Conservation (phyloP, 2,113 vertebrate species). For the Psephotus haematonotus region DNA sequence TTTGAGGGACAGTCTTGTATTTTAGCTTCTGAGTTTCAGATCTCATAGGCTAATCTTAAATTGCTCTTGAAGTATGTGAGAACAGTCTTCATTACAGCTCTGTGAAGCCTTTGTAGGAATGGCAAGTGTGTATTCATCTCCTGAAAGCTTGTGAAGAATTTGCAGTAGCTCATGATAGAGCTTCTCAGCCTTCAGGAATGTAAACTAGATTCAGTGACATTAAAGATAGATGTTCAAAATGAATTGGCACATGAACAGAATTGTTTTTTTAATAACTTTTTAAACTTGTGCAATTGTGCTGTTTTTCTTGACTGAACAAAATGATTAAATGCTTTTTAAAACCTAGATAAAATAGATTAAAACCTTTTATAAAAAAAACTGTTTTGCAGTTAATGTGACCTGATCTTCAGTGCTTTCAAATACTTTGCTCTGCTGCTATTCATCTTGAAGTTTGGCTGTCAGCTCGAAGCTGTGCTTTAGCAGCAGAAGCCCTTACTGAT, state of each 20-base stretch:
- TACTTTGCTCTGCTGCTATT: not conserved
- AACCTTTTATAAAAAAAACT: not conserved
- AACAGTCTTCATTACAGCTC: constrained; percentile 20
- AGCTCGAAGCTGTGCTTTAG: not conserved
- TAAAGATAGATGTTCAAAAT: constrained; percentile 27
- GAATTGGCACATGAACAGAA: not conserved
- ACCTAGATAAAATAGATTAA: not conserved
- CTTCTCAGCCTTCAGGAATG: constrained; percentile 39
- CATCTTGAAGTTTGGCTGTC: not conserved
- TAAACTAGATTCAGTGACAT: constrained; percentile 51
- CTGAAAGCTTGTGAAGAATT: constrained; percentile 54
- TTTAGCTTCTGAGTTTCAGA: not conserved
- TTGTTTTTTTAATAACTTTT: not conserved
- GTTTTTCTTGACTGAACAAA: constrained; percentile 4
- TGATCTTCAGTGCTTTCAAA: not conserved
- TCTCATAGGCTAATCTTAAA: not conserved
- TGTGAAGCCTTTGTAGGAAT: constrained; percentile 34
- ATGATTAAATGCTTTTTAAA: not conserved
- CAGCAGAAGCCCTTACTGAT: not conserved
- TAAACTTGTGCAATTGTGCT: not conserved
- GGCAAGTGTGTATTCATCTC: constrained; percentile 39
- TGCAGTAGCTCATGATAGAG: constrained; percentile 26
- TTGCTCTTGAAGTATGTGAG: constrained; percentile 11
- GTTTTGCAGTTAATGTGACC: not conserved
- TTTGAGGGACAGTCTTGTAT: not conserved